Conservation (phyloP, 2,113 vertebrate species). For the Riparia riparia region DNA sequence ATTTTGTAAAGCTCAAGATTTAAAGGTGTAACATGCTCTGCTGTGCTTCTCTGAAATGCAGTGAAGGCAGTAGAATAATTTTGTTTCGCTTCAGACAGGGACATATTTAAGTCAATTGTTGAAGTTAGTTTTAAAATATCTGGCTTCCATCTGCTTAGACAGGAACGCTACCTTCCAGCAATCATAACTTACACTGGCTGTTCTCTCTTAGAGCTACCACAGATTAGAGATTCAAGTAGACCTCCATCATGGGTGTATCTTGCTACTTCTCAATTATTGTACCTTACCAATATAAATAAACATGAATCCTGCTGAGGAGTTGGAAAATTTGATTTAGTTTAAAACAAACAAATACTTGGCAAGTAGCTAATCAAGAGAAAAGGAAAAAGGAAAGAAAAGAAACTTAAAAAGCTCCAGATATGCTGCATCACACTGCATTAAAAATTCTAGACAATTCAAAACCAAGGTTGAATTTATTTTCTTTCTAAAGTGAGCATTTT, state of each 20-base stretch:
- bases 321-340: constrained; percentile 20
- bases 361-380: constrained; percentile 14
- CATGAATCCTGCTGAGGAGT: background rate
- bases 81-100: constrained; percentile 28
- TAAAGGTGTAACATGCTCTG: background rate
- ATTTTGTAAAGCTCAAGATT: constrained; percentile 14
- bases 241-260: background rate
- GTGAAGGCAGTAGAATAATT: constrained; percentile 7
- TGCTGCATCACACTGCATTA: background rate
- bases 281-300: constrained; percentile 8
- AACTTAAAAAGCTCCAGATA: background rate
- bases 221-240: constrained; percentile 29
- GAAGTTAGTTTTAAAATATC: constrained; percentile 48
- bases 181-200: background rate
- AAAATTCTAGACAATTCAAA: background rate
- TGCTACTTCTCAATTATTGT: constrained; percentile 26
- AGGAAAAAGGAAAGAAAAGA: background rate
- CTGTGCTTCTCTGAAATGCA: background rate
- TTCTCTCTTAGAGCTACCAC: background rate
- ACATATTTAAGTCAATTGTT: constrained; percentile 45
- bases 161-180: constrained; percentile 1
- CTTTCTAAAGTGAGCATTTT: background rate
- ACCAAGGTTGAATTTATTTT: background rate
- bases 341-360: constrained; percentile 25
- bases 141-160: constrained; percentile 22